Base-by-base conservation (phyloP, 1,140 invertebrate species). In the Magallana angulata region DNA sequence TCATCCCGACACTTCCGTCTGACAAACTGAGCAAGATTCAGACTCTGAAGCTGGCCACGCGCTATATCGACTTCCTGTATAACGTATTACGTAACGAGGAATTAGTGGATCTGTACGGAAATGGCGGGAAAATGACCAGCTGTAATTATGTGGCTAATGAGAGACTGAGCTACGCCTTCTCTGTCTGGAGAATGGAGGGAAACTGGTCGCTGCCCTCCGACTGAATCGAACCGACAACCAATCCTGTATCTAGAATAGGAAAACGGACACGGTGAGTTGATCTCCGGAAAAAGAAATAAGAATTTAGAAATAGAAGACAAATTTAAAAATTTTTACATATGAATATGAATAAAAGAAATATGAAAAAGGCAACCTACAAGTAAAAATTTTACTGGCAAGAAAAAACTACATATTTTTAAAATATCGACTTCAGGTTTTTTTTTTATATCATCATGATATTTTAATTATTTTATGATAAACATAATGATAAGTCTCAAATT, bases 11-110 rank as follows among this genome's bases (percentile, higher is more conserved):
- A 0, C 94, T 99, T 88, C 99, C 99, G 0, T 99, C 98, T 86
- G 99, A 99, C 94, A 99, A 99, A 95, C 96, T 99, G 9, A 98
- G 97, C 90, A 99, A 99, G 95, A 99, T 99, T 62, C 98, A 99
- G 95, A 99, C 99, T 0, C 95, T 99, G 0, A 98, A 98, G 93
- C 95, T 99, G 80, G 99, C 99, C 0, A 97, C 98, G 7, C 86
- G 94, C 12, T 95, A 95, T 88, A 95, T 95, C 60, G 94, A 95
- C 91, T 99, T 99, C 94, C 95, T 99, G 76, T 98, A 97, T 94
- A 97, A 98, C 92, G 97, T 99, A 48, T 91, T 96, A 24, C 87
- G 93, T 84, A 94, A 88, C 85, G 94, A 94, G 76, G 92, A 94
- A 62, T 80, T 16, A 14, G 83, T 80, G 60, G 87, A 90, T 58